Evolutionary conservation across 2,888 invertebrate species (phyloP), one percentile per base, ranked within the genome.

Genomic region (Callinectes sapidus): DNA sequence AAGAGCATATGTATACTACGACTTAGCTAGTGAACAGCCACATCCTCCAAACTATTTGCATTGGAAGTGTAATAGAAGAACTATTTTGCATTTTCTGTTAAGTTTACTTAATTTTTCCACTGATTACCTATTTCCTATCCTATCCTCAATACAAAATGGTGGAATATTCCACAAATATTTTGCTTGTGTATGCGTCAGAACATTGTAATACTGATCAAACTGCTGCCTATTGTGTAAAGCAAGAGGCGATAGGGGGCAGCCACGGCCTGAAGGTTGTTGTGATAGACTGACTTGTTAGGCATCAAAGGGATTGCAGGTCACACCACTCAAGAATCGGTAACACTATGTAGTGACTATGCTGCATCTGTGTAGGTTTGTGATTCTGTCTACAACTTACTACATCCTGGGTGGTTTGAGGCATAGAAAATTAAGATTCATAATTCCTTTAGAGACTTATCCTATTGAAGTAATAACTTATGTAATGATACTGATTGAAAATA

Each of bases 11-110:
- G 48, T 48, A 48, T 48, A 48, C 48, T 48, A 81, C 81, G 6
- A 81, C 81, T 81, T 81, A 35, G 81, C 81, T 81, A 18, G 35
- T n/a, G 14, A 81, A 14, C 35, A 23, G 81, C 81, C 81, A 81
- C 81, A 35, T 18, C 18, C 35, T 32, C 81, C 16, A 3, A n/a
- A 32, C 13, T 16, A 28, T 81, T 14, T 77, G 32, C n/a, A 81
- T 81, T 81, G 35, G 16, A 16, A 81, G 10, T 32, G 32, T 16
- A 35, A 18, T 35, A 35, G 35, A 81, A 81, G 81, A 35, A 35
- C 13, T 35, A 35, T 13, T 81, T 35, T 81, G 81, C 81, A 81
- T 81, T 71, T 71, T 71, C n/a, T 28, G 23, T 71, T 71, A 5
- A 28, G 71, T 28, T 71, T 10, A 71, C 28, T n/a, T 71, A 0